Evolutionary conservation across 2,797 vertebrate genomes (phyloP), one percentile per base, ranked within the genome.

Genomic region (Clarias laeviceps): DNA sequence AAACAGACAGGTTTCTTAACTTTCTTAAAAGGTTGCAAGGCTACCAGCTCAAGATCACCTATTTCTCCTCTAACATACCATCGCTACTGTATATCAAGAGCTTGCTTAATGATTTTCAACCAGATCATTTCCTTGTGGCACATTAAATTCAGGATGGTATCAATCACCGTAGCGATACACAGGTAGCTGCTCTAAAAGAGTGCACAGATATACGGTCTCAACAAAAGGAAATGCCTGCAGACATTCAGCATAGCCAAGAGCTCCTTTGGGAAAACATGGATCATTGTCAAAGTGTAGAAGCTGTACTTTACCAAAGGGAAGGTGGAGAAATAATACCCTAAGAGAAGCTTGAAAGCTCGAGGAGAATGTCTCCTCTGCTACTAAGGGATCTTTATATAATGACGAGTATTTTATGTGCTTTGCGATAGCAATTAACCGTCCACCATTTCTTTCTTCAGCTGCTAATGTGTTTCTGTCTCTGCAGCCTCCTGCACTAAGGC

Each of bases 161-260:
- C 45, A 74, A 66, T 82, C 20, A 65, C 29, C 8, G 15, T 74
- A 37, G 40, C 3, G 24, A 50, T 56, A 32, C 57, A 54, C 18
- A 80, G 74, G 54, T 64, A 62, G 69, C n/a, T 18, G 69, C 50
- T 69, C 32, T 77, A 37, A 79, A 79, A 40, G 0, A 40, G 12
- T 66, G 45, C 40, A 54, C 74, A 85, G 84, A 84, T 87, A 82
- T 65, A 79, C 24, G 57, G 27, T 12, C 12, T 82, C 64, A 17
- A 69, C 37, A 59, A 54, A 57, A 57, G 82, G 73, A 83, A 86
- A 87, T 32, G 72, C 82, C 68, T 81, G 50, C 84, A 88, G 83
- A 80, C 81, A 73, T 85, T 78, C 57, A 73, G 76, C 82, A 56
- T 20, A 68, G 72, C 56, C 66, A 85, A 85, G 65, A 66, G 18